A percentile compares a stretch with the other conserved stretches of the same genome.
Conservation (phyloP, 2,113 vertebrate species). For the Trematomus loennbergii region DNA sequence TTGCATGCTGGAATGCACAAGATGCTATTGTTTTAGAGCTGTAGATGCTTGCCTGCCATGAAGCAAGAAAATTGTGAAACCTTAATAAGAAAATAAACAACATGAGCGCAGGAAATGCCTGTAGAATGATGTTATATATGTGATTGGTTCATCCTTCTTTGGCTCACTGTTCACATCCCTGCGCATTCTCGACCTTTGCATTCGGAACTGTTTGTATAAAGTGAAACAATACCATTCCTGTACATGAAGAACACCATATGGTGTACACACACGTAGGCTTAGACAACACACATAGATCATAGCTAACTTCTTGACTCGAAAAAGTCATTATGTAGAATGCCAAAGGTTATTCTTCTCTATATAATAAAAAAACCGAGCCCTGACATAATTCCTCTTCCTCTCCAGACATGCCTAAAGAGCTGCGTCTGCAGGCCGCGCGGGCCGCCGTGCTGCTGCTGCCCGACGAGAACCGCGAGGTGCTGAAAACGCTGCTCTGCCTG, state of each 20-base stretch:
- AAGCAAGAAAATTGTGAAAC: constrained; percentile 43
- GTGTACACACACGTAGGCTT: constrained; percentile 30
- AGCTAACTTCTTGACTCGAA: background rate
- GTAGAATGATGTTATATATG: constrained; percentile 40
- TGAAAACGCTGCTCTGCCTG: constrained; percentile 93
- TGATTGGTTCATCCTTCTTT: constrained; percentile 2
- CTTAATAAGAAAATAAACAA: constrained; percentile 40
- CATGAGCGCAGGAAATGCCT: constrained; percentile 66
- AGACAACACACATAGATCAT: constrained; percentile 46
- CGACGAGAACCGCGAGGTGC: constrained; percentile 92
- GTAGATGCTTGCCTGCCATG: constrained; percentile 24
- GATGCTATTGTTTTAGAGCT: constrained; percentile 19
- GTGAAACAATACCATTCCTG: constrained; percentile 8
- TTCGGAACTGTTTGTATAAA: constrained; percentile 31
- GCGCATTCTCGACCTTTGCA: background rate
- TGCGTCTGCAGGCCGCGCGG: constrained; percentile 91
- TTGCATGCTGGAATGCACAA: background rate
- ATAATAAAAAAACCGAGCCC: background rate
- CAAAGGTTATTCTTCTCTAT: background rate
- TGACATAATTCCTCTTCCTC: constrained; percentile 21
- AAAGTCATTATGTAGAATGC: constrained; percentile 21
- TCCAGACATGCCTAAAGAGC: constrained; percentile 94
- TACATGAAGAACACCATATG: constrained; percentile 26
- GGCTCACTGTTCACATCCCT: constrained; percentile 9
- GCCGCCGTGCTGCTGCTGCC: constrained; percentile 93